These are phyloP conservation scores for Sula dactylatra DNA, from an alignment of 2,113 vertebrate genomes.

Conservation along the genomic window DNA sequence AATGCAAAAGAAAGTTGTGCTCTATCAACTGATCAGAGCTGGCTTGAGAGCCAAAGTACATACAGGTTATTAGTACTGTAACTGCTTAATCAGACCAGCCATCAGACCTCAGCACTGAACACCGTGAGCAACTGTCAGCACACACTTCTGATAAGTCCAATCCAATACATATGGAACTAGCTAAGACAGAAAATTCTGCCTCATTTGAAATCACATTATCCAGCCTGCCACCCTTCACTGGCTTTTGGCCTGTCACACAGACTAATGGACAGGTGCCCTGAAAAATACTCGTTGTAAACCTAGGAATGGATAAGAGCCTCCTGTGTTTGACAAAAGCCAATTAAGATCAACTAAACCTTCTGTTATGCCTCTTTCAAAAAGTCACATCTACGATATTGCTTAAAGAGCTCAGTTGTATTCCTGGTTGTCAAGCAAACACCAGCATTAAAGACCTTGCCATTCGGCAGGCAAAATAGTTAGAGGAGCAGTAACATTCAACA, in stretches of 20 bases:
- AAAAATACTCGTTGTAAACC: neutral
- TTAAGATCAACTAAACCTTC: slow-evolving; percentile 3
- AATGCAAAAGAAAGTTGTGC: slow-evolving; percentile 22
- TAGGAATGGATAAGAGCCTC: neutral
- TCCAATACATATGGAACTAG: slow-evolving; percentile 29
- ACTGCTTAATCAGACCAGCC: slow-evolving; percentile 14
- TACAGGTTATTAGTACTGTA: neutral
- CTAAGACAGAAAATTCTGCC: slow-evolving; percentile 23
- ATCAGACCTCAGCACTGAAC: neutral
- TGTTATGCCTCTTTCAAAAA: neutral
- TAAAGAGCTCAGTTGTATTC: neutral
- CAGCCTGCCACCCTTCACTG: slow-evolving; percentile 32
- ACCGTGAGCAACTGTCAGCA: neutral
- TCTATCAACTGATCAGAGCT: neutral
- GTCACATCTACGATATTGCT: fast-evolving
- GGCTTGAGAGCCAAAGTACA: neutral
- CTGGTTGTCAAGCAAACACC: neutral
- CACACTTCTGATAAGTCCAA: neutral
- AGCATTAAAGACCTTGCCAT: neutral
- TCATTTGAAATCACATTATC: slow-evolving; percentile 58
- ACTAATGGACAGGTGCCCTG: neutral
- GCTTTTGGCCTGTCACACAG: slow-evolving; percentile 28
- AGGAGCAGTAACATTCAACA: neutral
- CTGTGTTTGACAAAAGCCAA: slow-evolving; percentile 11
- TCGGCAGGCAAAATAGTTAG: neutral